Base-by-base conservation (phyloP, 2,888 invertebrate genomes). In the Tineola bisselliella region DNA sequence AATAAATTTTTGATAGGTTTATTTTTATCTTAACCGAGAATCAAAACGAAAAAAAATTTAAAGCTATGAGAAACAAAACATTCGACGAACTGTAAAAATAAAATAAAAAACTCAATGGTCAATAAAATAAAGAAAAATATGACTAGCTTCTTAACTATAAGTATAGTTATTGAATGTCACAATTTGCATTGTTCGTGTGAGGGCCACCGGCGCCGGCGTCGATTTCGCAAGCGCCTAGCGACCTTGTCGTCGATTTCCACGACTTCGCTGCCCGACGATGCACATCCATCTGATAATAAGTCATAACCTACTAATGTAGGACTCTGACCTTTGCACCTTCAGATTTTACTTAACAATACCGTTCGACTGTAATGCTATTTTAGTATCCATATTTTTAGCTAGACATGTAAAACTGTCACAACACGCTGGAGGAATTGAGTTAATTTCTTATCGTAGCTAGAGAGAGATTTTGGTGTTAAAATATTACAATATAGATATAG, bases 241-340 rank as follows among this genome's bases (percentile, higher is more conserved):
- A 69, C 79, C 79, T 79, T 76, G 74, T 63, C 43, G 62, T 63
- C 68, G 67, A 67, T 72, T 70, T 72, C 70, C 67, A 68, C 65
- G 66, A 62, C 17, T 43, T 38, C 17, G 19, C 58, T 38, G 33
- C 11, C 48, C 48, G 52, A 15, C 60, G 60, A 60, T 60, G 48
- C 48, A 44, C 60, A 30, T 25, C 60, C 48, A 25, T 54, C 54
- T 25, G 54, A 54, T 54, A 54, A 54, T 54, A 54, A 54, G 54
- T 54, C 54, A 54, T 54, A 25, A 54, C 25, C 48, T 48, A 48
- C 48, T 12, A 54, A 54, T n/a, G 48, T 54, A 25, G 54, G 54
- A 54, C 54, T 54, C 17, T 25, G 25, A 54, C 54, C 54, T 25
- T 54, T 25, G 54, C 17, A 18, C 25, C 54, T 25, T 54, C 25